Conservation (phyloP, 2,797 vertebrate genomes). For the Champsocephalus gunnari region DNA sequence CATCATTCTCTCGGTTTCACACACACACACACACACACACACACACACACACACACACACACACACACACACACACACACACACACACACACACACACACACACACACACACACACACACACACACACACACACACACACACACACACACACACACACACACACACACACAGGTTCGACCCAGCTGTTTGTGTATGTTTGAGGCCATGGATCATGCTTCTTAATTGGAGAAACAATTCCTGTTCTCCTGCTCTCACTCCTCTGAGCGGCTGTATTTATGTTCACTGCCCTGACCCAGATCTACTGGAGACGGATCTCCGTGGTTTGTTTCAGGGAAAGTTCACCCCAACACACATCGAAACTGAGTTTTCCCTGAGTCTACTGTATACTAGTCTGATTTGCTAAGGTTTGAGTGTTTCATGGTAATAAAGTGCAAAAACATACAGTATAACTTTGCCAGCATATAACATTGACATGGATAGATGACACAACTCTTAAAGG, state of each 20-base stretch:
- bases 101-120: too few species aligned
- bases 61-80: constrained; percentile 8
- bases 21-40: too few species aligned
- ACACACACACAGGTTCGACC: constrained; percentile 10
- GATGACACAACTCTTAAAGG: too few species aligned
- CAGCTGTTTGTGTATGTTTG: constrained; percentile 22
- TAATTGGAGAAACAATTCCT: constrained; percentile 61
- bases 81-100: background rate
- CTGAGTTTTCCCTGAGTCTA: too few species aligned
- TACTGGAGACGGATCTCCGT: background rate
- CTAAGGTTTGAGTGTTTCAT: too few species aligned
- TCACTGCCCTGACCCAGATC: constrained; percentile 55
- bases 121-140: background rate
- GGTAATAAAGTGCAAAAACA: too few species aligned
- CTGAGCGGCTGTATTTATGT: constrained; percentile 60
- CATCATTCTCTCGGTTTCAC: background rate
- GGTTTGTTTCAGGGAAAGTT: constrained; percentile 17
- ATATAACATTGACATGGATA: too few species aligned
- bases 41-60: too few species aligned
- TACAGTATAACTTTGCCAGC: too few species aligned
- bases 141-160: background rate
- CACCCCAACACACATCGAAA: background rate
- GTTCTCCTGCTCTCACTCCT: constrained; percentile 24
- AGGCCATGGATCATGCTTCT: constrained; percentile 50
- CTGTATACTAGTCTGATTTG: too few species aligned